Evolutionary conservation across 1,140 invertebrate species (phyloP).

Genomic region (Macrobrachium rosenbergii): DNA sequence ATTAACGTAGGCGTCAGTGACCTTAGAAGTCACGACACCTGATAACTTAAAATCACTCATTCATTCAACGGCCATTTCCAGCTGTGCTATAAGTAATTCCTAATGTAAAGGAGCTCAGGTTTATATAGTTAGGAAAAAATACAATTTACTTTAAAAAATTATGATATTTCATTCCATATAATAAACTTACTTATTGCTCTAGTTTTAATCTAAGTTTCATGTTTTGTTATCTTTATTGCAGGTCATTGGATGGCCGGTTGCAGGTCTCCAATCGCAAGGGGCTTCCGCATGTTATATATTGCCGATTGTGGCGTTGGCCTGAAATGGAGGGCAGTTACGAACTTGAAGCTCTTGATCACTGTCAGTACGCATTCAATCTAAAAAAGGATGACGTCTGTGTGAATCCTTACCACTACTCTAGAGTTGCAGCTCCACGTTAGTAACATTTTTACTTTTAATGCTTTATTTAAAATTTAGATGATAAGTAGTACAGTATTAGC

Average conservation of each 20-base stretch:
- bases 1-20: too few species aligned
- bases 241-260: slow-evolving; percentile 75
- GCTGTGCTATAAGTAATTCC: too few species aligned
- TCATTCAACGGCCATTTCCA: too few species aligned
- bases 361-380: slow-evolving; percentile 90
- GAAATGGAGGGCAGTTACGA: slow-evolving; percentile 97
- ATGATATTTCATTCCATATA: not conserved
- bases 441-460: not conserved
- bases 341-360: slow-evolving; percentile 89
- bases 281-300: slow-evolving; percentile 95
- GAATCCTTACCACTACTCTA: slow-evolving; percentile 96
- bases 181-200: not conserved
- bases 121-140: too few species aligned
- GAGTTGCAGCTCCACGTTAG: slow-evolving; percentile 86
- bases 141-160: too few species aligned
- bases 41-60: too few species aligned
- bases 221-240: slow-evolving; percentile 55
- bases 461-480: slow-evolving; percentile 15
- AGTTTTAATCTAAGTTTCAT: not conserved
- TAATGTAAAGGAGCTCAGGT: too few species aligned
- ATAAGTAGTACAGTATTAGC: not conserved
- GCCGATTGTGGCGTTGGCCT: slow-evolving; percentile 97
- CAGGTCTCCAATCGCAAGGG: slow-evolving; percentile 89
- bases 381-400: slow-evolving; percentile 96
- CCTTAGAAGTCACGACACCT: too few species aligned